phyloP scores from a whole-genome alignment of 2,888 invertebrate species.

The Carabus problematicus region DNA sequence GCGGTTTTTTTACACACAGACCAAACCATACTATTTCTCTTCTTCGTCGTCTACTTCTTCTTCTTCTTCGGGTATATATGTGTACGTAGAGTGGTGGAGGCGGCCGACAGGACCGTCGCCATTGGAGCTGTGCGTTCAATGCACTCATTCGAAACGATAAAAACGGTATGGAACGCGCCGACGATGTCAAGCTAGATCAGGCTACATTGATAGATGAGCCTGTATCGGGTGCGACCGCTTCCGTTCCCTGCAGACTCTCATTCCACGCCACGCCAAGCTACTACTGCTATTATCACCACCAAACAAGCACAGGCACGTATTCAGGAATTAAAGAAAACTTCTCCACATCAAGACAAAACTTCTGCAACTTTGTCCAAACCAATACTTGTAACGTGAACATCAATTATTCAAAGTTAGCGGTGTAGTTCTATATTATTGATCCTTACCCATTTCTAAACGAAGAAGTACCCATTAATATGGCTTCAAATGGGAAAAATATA shows the following conservation, averaged over 20 bases:
- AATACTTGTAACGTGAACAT: too few species aligned
- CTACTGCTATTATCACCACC: not conserved
- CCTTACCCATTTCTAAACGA: too few species aligned
- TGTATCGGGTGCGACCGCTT: conserved; percentile 41
- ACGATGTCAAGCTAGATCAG: conserved; percentile 41
- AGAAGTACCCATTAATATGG: not conserved
- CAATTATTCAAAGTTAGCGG: too few species aligned
- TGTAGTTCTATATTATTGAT: too few species aligned
- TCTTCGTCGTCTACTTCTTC: too few species aligned
- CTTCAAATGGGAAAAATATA: not conserved
- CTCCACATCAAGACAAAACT: not conserved
- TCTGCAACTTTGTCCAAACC: too few species aligned
- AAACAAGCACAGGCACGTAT: not conserved
- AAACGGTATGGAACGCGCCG: conserved; percentile 25
- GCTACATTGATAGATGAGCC: conserved; percentile 41
- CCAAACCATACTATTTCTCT: too few species aligned
- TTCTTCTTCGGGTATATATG: conserved; percentile 20
- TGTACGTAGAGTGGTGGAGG: conserved; percentile 3
- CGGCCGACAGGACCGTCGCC: not conserved
- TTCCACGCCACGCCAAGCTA: not conserved
- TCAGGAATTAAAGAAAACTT: not conserved
- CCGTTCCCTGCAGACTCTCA: conserved; percentile 29
- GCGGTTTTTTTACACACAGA: conserved; percentile 25
- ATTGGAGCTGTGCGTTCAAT: conserved; percentile 17
- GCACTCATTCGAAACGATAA: conserved; percentile 42